These are phyloP conservation scores for Xiphophorus birchmanni DNA, from an alignment of 2,797 vertebrate genomes.

Conservation along the genomic window DNA sequence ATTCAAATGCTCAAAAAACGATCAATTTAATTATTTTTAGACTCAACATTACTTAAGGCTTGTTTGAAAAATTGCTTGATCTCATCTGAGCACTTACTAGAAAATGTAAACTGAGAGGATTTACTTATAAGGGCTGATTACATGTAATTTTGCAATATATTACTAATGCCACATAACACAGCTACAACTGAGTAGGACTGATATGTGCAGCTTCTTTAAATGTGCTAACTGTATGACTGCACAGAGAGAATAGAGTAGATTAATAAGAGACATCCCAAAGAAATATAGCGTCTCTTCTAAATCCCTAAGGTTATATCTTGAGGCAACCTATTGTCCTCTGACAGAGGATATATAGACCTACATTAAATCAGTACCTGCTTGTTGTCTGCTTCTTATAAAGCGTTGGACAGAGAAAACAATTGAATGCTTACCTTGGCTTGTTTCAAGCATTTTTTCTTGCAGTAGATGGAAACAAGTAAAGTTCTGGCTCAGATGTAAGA, in stretches of 20 bases:
- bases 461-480: conserved; percentile 5
- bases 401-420: neutral
- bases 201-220: neutral
- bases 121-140: neutral
- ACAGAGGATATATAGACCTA: conserved; percentile 6
- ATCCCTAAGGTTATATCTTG: neutral
- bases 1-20: neutral
- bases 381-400: conserved; percentile 7
- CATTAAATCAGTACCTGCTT: conserved; percentile 15
- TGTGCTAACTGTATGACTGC: conserved; percentile 4
- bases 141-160: neutral
- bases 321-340: conserved; percentile 11
- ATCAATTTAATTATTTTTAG: neutral
- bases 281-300: conserved; percentile 7
- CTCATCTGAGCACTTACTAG: neutral
- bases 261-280: conserved; percentile 27
- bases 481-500: conserved; percentile 9
- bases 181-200: neutral
- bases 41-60: neutral
- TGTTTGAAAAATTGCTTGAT: neutral
- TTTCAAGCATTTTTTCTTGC: conserved; percentile 1
- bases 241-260: conserved; percentile 7
- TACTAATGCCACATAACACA: neutral
- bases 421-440: conserved; percentile 11
- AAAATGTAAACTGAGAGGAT: neutral